Conservation (phyloP, 2,797 vertebrate species). For the Thalassophryne amazonica region DNA sequence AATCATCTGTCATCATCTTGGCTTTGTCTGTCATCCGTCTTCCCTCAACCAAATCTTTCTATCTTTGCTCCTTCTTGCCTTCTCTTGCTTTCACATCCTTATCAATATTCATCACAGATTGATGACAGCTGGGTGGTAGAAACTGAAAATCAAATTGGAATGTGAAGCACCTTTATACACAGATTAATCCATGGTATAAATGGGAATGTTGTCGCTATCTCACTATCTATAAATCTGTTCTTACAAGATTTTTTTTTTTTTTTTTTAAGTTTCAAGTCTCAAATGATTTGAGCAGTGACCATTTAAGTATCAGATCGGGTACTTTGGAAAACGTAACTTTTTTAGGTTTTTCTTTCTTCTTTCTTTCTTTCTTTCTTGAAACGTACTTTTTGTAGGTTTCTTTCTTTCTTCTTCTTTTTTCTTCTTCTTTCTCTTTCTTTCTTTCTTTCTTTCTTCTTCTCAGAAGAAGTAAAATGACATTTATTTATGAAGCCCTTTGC, state of each 20-base stretch:
- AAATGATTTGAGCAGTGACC: too few relatives aligned
- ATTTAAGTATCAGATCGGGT: too few relatives aligned
- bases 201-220: background rate
- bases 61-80: background rate
- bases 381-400: too few relatives aligned
- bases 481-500: slow-evolving; percentile 2
- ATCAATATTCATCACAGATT: slow-evolving; percentile 39
- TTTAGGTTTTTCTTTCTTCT: too few relatives aligned
- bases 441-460: background rate
- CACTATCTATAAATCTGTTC: slow-evolving; percentile 6
- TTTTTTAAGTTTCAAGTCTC: too few relatives aligned
- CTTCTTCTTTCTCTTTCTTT: too few relatives aligned
- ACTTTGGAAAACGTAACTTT: too few relatives aligned
- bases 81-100: slow-evolving; percentile 13
- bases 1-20: slow-evolving; percentile 61
- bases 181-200: background rate
- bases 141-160: slow-evolving; percentile 17
- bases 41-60: slow-evolving; percentile 4
- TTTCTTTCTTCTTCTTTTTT: too few relatives aligned
- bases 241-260: too few relatives aligned
- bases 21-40: slow-evolving; percentile 42
- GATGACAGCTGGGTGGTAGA: slow-evolving; percentile 38
- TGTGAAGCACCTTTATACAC: slow-evolving; percentile 12
- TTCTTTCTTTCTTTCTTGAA: too few relatives aligned
- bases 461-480: background rate